phyloP scores from a whole-genome alignment of 2,888 invertebrate genomes.

The Stenichneumon culpator region DNA sequence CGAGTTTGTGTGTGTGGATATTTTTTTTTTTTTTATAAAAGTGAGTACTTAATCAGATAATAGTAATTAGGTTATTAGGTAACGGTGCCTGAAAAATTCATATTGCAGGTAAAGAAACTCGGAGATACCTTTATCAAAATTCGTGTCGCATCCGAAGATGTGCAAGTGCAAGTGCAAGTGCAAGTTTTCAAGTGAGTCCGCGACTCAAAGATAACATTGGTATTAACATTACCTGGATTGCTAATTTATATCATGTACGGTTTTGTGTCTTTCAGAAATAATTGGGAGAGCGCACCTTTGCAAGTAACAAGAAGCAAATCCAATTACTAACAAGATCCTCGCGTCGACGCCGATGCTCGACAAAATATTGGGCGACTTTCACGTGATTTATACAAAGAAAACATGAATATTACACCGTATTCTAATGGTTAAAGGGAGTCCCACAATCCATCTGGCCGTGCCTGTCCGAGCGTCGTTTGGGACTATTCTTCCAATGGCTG shows the following conservation, averaged over 20 bases:
- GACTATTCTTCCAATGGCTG: conserved; percentile 95
- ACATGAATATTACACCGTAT: conserved; percentile 97
- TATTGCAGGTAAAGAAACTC: conserved; percentile 41
- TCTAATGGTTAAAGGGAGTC: conserved; percentile 92
- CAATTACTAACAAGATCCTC: conserved; percentile 90
- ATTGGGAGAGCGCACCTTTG: no score
- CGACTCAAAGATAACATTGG: no score
- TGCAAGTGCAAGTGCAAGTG: no score
- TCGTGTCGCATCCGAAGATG: conserved; percentile 73
- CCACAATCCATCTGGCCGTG: conserved; percentile 93
- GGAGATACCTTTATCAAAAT: conserved; percentile 72
- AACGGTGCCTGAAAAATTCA: no score
- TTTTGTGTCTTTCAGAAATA: no score
- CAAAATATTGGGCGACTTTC: conserved; percentile 90
- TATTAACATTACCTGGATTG: no score
- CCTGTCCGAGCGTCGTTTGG: conserved; percentile 94
- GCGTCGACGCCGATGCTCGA: conserved; percentile 94
- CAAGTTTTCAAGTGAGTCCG: no score
- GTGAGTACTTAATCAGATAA: no score
- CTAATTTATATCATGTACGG: no score
- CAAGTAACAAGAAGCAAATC: conserved; percentile 85
- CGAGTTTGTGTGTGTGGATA: no score
- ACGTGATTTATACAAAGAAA: conserved; percentile 93
- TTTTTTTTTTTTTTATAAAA: no score
- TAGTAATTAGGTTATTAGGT: no score